Evolutionary conservation across 2,113 vertebrate species (phyloP).

Genomic region (Sclerurus mexicanus): DNA sequence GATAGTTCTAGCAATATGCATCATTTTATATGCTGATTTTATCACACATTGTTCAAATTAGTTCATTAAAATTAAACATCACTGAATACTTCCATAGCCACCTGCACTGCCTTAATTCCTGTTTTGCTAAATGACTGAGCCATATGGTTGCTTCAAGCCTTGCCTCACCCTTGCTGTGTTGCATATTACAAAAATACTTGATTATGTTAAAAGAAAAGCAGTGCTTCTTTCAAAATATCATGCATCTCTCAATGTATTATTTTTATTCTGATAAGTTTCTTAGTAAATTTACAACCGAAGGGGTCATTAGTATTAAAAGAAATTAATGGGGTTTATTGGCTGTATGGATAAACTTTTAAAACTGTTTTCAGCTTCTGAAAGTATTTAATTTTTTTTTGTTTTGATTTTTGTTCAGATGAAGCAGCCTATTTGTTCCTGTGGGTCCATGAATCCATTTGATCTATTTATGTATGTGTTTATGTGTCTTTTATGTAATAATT

Average conservation of each 20-base stretch:
- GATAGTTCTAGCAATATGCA: background rate
- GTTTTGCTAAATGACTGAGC: background rate
- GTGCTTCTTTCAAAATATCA: background rate
- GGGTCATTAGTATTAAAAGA: background rate
- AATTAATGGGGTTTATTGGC: background rate
- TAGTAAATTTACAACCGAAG: background rate
- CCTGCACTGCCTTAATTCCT: slow-evolving; percentile 7
- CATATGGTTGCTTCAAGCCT: background rate
- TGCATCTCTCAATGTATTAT: background rate
- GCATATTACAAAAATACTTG: background rate
- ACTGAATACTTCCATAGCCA: background rate
- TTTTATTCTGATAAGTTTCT: background rate
- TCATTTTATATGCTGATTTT: slow-evolving; percentile 38
- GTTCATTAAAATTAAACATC: slow-evolving; percentile 45
- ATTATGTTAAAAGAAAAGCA: background rate
- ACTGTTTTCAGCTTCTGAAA: background rate
- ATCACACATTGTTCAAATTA: slow-evolving; percentile 15
- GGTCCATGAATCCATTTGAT: background rate
- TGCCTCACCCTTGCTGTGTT: background rate
- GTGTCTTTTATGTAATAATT: slow-evolving; percentile 23
- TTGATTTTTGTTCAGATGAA: slow-evolving; percentile 2
- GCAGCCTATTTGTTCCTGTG: background rate
- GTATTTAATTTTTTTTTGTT: background rate
- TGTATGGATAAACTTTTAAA: background rate
- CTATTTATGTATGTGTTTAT: background rate